Evolutionary conservation across 2,797 vertebrate species (phyloP), one percentile per base, ranked within the genome.

Genomic region (Lepilemur ruficaudatus): DNA sequence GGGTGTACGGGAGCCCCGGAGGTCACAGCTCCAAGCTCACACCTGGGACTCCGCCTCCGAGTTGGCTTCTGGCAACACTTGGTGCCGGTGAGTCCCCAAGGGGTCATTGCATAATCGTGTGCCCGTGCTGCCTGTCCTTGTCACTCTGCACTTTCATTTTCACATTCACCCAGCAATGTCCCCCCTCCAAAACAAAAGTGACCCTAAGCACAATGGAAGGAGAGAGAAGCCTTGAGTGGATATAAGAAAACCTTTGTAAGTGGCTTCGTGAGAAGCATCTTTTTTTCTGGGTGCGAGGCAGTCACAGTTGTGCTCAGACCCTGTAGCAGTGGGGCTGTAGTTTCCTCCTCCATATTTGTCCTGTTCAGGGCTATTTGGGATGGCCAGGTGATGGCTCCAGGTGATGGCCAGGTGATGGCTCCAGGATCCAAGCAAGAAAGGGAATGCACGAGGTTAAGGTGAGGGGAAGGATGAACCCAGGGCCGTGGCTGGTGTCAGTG

Each of bases 31-130:
- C 35, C n/a, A 25, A 38, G 28, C 0, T 22, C 11, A 35, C 23
- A 20, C 20, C 25, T 5, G 17, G 8, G 32, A 41, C 48, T 43
- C 30, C 6, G 5, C 55, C 52, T 15, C 30, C 8, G 23, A 18
- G 8, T 5, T 12, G 15, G 41, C 59, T 67, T 55, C 55, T 4
- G 7, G 55, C 46, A 32, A 30, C 2, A 8, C 7, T 23, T 59
- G 18, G 17, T 17, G 28, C 43, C 28, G 2, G 7, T 3, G 22
- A 0, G 28, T 46, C 70, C 15, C 3, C 43, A 12, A 4, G 35
- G 57, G 25, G 4, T 10, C 14, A 15, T 28, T 1, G 0, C 25
- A 4, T 2, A 8, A 3, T 32, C 73, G 1, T 0, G 0, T 14
- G 41, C 30, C 86, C n/a, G 1, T 0, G 3, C 18, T 63, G 50